A percentile compares a stretch with the other conserved stretches of the same genome.
Evolutionary conservation across 2,113 vertebrate genomes (phyloP).

Genomic region (Halcyon malimbica): DNA sequence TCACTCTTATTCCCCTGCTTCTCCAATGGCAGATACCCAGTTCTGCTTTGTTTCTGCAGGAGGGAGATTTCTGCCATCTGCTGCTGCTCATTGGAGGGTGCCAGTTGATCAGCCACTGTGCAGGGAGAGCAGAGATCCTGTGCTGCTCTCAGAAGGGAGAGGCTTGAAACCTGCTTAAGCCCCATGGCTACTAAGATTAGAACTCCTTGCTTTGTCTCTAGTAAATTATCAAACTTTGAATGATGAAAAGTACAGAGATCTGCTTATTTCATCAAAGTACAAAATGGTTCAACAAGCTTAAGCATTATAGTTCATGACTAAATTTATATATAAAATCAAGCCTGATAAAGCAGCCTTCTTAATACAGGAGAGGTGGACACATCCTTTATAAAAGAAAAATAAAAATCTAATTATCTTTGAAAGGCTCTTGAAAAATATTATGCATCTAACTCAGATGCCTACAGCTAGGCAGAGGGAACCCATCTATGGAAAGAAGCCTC

Average conservation of each 20-base stretch:
- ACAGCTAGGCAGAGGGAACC: background rate
- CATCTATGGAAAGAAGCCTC: background rate
- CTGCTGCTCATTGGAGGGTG: background rate
- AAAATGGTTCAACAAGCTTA: background rate
- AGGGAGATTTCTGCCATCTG: background rate
- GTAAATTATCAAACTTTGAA: background rate
- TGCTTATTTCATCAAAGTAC: background rate
- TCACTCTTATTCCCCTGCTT: background rate
- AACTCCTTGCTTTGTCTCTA: background rate
- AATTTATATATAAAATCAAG: background rate
- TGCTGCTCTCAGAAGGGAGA: background rate
- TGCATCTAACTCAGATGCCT: background rate
- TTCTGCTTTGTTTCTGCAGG: background rate
- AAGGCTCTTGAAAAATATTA: background rate
- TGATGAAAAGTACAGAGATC: background rate
- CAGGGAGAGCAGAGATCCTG: background rate
- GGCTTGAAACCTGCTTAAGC: background rate
- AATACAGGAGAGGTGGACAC: background rate
- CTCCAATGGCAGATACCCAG: background rate
- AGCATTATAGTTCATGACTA: background rate
- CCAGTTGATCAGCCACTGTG: background rate
- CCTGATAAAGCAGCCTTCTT: background rate
- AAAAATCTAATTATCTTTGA: background rate
- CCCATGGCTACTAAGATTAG: background rate
- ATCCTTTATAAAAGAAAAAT: background rate